A percentile compares a stretch with the other conserved stretches of the same genome.
Evolutionary conservation across 64 coral and sea anemone species (phyloP).

Genomic region (Montipora cactus): DNA sequence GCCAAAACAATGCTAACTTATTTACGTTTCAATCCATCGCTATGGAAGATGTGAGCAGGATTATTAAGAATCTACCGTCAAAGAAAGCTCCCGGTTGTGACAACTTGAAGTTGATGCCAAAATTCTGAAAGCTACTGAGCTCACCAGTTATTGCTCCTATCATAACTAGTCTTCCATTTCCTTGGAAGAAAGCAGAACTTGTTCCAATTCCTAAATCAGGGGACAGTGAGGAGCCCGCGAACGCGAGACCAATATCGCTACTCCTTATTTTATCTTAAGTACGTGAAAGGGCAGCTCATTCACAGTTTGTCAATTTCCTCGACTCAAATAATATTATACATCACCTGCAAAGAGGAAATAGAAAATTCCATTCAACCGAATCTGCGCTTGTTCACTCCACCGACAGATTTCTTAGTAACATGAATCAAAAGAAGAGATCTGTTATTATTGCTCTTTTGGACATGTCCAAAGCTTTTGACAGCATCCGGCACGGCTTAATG

Average conservation of each 20-base stretch:
- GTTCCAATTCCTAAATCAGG: too few relatives aligned
- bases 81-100: too few relatives aligned
- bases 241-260: constrained; percentile 42
- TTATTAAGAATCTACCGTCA: too few relatives aligned
- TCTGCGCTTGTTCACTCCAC: constrained; percentile 45
- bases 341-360: constrained; percentile 17
- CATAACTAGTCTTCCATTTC: constrained; percentile 46
- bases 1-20: too few relatives aligned
- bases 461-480: constrained; percentile 56
- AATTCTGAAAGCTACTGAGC: constrained; percentile 22
- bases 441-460: neutral
- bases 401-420: constrained; percentile 32
- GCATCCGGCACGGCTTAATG: constrained; percentile 38
- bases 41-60: too few relatives aligned
- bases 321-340: neutral
- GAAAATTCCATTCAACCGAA: constrained; percentile 58
- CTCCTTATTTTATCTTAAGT: constrained; percentile 45
- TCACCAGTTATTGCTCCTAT: constrained; percentile 33
- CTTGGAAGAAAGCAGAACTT: constrained; percentile 24
- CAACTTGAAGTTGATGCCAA: neutral
- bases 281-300: constrained; percentile 31
- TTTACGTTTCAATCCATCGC: too few relatives aligned
- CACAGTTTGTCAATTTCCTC: neutral
- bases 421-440: too few relatives aligned
- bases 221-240: too few relatives aligned